Conservation (phyloP, 2,113 vertebrate species). For the Hemibagrus wyckioides region DNA sequence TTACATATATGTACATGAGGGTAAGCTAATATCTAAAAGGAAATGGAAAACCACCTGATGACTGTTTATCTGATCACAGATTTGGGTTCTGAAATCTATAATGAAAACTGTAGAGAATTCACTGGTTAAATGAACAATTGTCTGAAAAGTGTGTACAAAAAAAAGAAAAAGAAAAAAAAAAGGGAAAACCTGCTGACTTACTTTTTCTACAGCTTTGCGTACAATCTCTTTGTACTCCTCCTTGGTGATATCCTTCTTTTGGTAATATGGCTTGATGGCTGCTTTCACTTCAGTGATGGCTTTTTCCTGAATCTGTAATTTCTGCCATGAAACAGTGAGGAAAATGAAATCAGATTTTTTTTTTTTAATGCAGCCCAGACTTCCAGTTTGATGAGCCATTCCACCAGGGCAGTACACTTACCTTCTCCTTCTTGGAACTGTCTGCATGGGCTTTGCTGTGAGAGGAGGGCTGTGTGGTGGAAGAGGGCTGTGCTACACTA, state of each 20-base stretch:
- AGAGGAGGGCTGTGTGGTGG: conserved; percentile 77
- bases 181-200: conserved; percentile 59
- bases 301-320: conserved; percentile 91
- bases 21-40: no score
- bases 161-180: no score
- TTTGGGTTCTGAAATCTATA: no score
- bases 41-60: no score
- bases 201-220: conserved; percentile 97
- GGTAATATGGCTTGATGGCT: conserved; percentile 96
- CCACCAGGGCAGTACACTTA: conserved; percentile 42
- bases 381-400: neutral
- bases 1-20: no score
- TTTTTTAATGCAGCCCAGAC: neutral
- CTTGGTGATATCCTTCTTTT: conserved; percentile 98
- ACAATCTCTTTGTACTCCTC: conserved; percentile 99
- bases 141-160: neutral
- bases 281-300: conserved; percentile 93
- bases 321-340: conserved; percentile 67
- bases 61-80: no score
- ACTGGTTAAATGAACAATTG: no score
- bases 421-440: conserved; percentile 98
- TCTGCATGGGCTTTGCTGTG: conserved; percentile 86
- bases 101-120: no score
- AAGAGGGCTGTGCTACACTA: conserved; percentile 78
- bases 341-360: neutral